These are phyloP conservation scores for Homarus americanus DNA, from an alignment of 1,140 invertebrate genomes.

Conservation along the genomic window DNA sequence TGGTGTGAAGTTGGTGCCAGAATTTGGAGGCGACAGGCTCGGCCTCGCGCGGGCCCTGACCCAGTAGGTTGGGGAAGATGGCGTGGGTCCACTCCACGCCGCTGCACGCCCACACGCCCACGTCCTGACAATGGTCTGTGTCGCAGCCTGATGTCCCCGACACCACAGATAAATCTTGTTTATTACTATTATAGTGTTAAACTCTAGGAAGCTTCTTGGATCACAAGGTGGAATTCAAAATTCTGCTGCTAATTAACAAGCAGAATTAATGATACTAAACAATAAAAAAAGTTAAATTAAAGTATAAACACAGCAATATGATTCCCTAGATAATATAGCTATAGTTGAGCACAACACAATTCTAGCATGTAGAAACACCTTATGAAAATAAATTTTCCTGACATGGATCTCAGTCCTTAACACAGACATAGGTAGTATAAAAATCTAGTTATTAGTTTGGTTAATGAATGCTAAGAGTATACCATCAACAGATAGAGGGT, in stretches of 20 bases:
- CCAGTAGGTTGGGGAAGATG: slow-evolving; percentile 62
- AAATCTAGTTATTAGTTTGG: slow-evolving; percentile 19
- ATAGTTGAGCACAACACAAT: not conserved
- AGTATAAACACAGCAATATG: slow-evolving; percentile 5
- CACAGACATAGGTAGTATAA: slow-evolving; percentile 1
- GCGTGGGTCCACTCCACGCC: slow-evolving; percentile 61
- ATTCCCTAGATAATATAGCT: not conserved
- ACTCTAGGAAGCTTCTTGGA: not conserved
- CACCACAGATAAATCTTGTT: not conserved
- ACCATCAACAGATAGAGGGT: not conserved
- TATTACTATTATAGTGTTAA: slow-evolving; percentile 6
- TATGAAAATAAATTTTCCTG: not conserved
- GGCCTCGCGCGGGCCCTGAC: slow-evolving; percentile 54
- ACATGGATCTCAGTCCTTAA: not conserved
- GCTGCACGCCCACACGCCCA: slow-evolving; percentile 60
- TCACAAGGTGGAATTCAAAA: not conserved
- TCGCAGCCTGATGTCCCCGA: slow-evolving; percentile 48
- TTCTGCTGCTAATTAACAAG: not conserved
- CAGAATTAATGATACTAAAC: not conserved
- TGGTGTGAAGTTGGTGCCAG: slow-evolving; percentile 64
- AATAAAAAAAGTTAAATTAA: not conserved
- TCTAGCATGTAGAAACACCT: not conserved
- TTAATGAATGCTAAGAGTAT: slow-evolving; percentile 24
- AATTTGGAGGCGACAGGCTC: slow-evolving; percentile 43
- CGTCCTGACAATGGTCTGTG: slow-evolving; percentile 61